Evolutionary conservation across 2,888 invertebrate species (phyloP).

Genomic region (Diadegma fenestrale): DNA sequence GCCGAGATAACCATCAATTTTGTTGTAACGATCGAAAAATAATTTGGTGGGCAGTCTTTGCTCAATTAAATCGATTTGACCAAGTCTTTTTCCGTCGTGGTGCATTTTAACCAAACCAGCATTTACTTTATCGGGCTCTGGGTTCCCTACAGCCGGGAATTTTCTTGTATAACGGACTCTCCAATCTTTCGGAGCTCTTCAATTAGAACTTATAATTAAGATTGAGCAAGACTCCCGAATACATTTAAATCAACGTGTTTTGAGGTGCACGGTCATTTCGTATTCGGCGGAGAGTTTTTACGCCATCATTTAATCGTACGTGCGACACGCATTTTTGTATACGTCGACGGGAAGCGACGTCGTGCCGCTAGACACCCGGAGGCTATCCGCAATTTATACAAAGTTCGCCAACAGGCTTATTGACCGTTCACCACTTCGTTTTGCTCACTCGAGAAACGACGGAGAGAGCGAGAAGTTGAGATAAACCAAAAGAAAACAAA

Average conservation of each 20-base stretch:
- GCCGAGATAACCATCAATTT: not conserved
- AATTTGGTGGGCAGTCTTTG: not conserved
- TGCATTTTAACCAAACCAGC: not conserved
- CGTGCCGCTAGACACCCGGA: conserved; percentile 59
- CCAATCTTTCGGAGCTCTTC: not conserved
- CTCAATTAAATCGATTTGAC: conserved; percentile 2
- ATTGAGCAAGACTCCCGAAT: not conserved
- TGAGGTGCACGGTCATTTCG: not conserved
- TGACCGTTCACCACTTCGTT: conserved; percentile 43
- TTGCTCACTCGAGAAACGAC: conserved; percentile 10
- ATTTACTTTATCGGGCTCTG: not conserved
- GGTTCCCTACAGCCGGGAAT: not conserved
- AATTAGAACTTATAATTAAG: not conserved
- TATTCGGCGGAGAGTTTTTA: not conserved
- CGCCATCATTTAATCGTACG: not conserved
- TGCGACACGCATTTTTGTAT: conserved; percentile 70
- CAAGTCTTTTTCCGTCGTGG: not conserved
- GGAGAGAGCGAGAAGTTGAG: not conserved
- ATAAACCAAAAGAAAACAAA: not conserved
- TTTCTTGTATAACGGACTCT: not conserved
- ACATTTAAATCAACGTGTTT: not conserved
- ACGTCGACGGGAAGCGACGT: conserved; percentile 72
- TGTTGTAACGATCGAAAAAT: not conserved
- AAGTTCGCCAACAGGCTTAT: conserved; percentile 49
- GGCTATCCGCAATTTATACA: conserved; percentile 61